These are phyloP conservation scores for Urocynchramus pylzowi DNA, from an alignment of 2,113 vertebrate species.

Conservation along the genomic window DNA sequence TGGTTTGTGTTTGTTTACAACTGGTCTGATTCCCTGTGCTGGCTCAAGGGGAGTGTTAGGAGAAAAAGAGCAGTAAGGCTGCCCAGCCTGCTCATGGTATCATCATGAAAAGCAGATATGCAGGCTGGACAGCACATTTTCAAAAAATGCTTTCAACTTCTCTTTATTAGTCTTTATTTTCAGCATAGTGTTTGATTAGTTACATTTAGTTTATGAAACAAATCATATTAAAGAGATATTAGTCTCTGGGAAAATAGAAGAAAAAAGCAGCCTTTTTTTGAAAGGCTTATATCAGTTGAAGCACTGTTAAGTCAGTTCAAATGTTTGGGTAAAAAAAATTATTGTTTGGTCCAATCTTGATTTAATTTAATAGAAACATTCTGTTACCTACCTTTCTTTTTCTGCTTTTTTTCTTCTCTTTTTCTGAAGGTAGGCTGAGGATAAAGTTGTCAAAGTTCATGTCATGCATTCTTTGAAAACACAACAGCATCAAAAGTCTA, in stretches of 20 bases:
- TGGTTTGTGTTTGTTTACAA: neutral
- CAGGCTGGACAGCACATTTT: neutral
- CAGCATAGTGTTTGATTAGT: neutral
- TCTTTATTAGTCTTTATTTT: neutral
- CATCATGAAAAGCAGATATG: neutral
- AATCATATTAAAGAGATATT: neutral
- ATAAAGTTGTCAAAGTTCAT: neutral
- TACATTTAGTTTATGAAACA: neutral
- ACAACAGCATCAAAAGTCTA: neutral
- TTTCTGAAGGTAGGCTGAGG: neutral
- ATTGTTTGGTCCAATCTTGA: neutral
- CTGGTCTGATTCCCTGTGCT: neutral
- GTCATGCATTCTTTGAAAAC: neutral
- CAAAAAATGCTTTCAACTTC: neutral
- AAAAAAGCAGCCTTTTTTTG: neutral
- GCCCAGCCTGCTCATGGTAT: neutral
- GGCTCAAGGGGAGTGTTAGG: neutral
- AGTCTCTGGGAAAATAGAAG: neutral
- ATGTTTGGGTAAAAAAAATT: neutral
- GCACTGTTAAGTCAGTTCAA: neutral
- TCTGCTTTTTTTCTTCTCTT: neutral
- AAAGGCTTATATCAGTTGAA: neutral
- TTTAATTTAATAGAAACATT: neutral
- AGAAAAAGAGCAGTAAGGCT: rapidly evolving
- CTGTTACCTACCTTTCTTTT: neutral